Evolutionary conservation across 2,113 vertebrate species (phyloP).

Genomic region (Neoarius graeffei): DNA sequence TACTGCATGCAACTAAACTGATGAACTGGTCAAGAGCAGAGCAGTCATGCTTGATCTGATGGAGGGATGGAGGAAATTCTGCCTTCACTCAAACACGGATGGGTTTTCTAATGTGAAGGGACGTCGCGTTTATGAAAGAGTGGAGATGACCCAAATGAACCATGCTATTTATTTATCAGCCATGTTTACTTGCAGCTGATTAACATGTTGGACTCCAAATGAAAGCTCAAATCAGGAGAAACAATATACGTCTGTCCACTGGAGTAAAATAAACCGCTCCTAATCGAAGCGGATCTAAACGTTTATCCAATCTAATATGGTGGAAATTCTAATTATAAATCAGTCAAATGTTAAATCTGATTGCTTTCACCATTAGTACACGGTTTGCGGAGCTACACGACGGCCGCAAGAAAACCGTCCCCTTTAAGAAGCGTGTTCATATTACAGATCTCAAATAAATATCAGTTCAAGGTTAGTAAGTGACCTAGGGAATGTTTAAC

Average conservation of each 20-base stretch:
- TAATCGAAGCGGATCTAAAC: not conserved
- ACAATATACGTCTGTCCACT: not conserved
- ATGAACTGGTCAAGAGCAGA: constrained; percentile 41
- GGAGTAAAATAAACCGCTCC: not conserved
- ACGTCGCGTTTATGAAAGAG: not conserved
- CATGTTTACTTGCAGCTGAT: not conserved
- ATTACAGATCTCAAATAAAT: not conserved
- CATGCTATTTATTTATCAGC: not conserved
- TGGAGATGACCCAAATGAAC: not conserved
- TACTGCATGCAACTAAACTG: constrained; percentile 45
- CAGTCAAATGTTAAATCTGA: not conserved
- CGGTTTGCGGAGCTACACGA: not conserved
- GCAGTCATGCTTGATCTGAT: constrained; percentile 45
- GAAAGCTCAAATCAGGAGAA: not conserved
- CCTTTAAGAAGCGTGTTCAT: not conserved
- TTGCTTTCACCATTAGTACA: not conserved
- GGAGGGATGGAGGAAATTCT: not conserved
- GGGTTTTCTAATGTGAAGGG: not conserved
- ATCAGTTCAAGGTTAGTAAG: not conserved
- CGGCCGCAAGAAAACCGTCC: not conserved
- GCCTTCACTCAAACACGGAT: not conserved
- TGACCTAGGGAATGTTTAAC: not conserved
- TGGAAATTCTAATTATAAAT: not conserved
- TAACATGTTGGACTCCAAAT: not conserved
- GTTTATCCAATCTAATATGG: not conserved